Evolutionary conservation across 2,888 invertebrate genomes (phyloP).

Genomic region (Pristionchus fissidentatus): DNA sequence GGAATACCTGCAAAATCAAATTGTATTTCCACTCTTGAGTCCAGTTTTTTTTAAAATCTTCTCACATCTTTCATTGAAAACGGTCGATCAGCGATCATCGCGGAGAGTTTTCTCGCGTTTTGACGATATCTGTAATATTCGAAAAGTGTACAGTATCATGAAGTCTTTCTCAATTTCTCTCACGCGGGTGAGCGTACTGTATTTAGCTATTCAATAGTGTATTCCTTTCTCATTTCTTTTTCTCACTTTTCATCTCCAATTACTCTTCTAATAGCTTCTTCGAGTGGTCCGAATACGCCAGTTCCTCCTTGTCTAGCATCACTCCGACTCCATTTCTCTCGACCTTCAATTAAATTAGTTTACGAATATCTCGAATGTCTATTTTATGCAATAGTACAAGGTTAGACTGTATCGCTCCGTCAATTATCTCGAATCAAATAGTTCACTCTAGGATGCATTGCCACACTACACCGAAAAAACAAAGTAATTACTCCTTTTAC

Average conservation of each 20-base stretch:
- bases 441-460: background rate
- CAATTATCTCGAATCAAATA: background rate
- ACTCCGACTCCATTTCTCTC: slow-evolving; percentile 15
- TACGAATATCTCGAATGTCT: background rate
- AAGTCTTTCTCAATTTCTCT: too few species aligned
- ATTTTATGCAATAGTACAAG: background rate
- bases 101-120: background rate
- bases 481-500: background rate
- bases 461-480: background rate
- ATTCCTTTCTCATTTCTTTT: too few species aligned
- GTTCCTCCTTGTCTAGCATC: background rate
- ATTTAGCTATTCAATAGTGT: too few species aligned
- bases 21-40: background rate
- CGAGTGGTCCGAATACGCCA: background rate
- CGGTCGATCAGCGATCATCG: slow-evolving; percentile 12
- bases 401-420: background rate
- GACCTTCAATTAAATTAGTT: background rate
- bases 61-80: background rate
- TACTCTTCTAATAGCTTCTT: background rate
- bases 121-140: background rate
- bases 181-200: too few species aligned
- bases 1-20: background rate
- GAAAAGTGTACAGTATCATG: background rate
- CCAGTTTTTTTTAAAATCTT: too few species aligned
- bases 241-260: background rate